Evolutionary conservation across 2,113 vertebrate species (phyloP), one percentile per base, ranked within the genome.

Genomic region (Micromys minutus): DNA sequence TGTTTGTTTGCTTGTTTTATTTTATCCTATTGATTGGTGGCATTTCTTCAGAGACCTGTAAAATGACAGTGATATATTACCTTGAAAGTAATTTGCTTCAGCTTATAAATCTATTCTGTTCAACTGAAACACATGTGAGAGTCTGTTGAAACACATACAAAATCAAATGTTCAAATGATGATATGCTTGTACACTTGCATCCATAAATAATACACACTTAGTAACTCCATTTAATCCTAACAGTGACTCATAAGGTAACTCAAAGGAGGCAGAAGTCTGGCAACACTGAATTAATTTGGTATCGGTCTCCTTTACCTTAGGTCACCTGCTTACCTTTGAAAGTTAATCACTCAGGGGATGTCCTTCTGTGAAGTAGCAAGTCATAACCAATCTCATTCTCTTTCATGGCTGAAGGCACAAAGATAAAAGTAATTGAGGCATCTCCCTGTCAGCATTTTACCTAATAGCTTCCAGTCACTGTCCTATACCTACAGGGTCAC

Each of bases 381-480:
- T 67, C 31, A 21, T 87, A 69, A 57, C 50, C 69, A 88, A 57
- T 55, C 86, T 74, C 50, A 88, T 88, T 72, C 86, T 57, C 50
- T 88, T 88, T 88, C 86, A 88, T 88, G 69, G 67, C 86, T 74
- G 86, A 88, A 74, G 50, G 69, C 36, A 72, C 67, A 72, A 57
- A 42, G 86, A 88, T 57, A 57, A 57, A 87, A 74, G 50, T 74
- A 74, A 88, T 72, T 87, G 84, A 87, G 69, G 50, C 9, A 72
- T 88, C 45, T 88, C 24, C 50, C 15, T 88, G 86, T 88, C 86
- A 88, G 86, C 86, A 15, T 57, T 72, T 74, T 88, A 57, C 86
- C 47, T 88, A 57, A 74, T 57, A 72, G 36, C 36, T 88, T 19
- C 50, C 50, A 42, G 67, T 88, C 50, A 74, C 7, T 88, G 69